Percentiles rank a stretch among this genome's conserved stretches.
phyloP scores from a whole-genome alignment of 2,113 vertebrate genomes.

The Ammospiza nelsoni region DNA sequence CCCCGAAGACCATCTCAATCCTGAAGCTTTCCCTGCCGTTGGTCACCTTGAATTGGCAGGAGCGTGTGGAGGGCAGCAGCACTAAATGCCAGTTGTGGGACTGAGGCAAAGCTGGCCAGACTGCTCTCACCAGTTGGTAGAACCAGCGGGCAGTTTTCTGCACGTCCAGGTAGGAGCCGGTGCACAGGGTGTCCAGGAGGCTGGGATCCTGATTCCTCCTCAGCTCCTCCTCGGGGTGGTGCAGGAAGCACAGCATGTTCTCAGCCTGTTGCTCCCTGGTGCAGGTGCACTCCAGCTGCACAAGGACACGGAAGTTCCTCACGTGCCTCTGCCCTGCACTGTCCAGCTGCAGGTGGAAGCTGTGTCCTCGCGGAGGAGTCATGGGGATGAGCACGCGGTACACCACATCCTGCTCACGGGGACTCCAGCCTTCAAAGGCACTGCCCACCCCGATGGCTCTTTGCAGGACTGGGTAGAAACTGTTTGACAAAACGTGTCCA shows the following conservation, averaged over 20 bases:
- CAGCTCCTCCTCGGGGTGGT: not conserved
- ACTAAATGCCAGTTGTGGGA: too few relatives aligned
- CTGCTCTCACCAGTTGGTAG: too few relatives aligned
- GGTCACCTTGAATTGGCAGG: too few relatives aligned
- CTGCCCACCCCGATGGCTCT: not conserved
- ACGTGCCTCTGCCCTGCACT: fast-evolving
- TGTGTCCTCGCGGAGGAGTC: not conserved
- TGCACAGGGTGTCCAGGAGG: too few relatives aligned
- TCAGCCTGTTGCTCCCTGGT: not conserved
- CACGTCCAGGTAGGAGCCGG: too few relatives aligned
- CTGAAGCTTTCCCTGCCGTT: too few relatives aligned
- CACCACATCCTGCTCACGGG: not conserved
- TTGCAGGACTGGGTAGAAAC: not conserved
- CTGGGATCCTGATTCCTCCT: not conserved
- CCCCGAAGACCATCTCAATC: not conserved
- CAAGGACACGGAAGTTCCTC: not conserved
- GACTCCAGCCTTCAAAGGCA: not conserved
- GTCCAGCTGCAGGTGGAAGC: not conserved
- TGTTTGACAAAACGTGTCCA: not conserved
- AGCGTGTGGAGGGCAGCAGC: too few relatives aligned
- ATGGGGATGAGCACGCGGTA: not conserved
- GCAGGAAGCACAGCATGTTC: not conserved
- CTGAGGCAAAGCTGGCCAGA: too few relatives aligned
- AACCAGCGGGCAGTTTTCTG: too few relatives aligned
- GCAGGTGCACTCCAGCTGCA: not conserved